phyloP scores from a whole-genome alignment of 2,113 vertebrate species.

The Chaenocephalus aceratus region DNA sequence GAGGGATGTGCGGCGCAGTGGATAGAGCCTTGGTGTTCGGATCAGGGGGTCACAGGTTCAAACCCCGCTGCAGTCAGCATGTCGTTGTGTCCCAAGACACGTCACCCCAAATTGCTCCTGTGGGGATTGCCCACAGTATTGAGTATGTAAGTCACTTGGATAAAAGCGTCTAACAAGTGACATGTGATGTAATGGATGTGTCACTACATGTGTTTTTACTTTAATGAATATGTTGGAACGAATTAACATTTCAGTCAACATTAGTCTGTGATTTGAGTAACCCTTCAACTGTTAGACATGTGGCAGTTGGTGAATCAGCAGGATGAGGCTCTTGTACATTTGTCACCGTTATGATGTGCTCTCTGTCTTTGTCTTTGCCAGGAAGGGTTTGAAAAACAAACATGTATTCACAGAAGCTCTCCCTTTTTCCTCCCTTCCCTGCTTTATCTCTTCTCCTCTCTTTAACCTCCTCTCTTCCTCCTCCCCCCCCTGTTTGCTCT shows the following conservation, averaged over 20 bases:
- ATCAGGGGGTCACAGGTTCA: too few species aligned
- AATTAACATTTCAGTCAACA: constrained; percentile 23
- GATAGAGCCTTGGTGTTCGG: too few species aligned
- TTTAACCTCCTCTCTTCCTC: background rate
- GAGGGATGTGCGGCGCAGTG: background rate
- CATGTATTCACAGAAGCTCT: constrained; percentile 13
- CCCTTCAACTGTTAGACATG: constrained; percentile 25
- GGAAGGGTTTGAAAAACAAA: background rate
- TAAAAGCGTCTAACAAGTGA: too few species aligned
- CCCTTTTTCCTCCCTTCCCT: too few species aligned
- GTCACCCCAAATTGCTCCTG: too few species aligned
- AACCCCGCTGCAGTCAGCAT: too few species aligned
- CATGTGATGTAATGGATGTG: background rate
- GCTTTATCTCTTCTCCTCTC: background rate
- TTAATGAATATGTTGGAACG: constrained; percentile 17
- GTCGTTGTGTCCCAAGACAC: too few species aligned
- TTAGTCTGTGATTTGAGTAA: constrained; percentile 10
- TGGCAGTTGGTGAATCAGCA: constrained; percentile 10
- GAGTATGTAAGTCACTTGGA: too few species aligned
- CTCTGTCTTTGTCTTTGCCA: background rate
- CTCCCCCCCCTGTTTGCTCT: constrained; percentile 11
- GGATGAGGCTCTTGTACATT: constrained; percentile 1
- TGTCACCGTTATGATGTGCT: background rate
- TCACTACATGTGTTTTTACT: constrained; percentile 8
- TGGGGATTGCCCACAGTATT: too few species aligned